phyloP scores from a whole-genome alignment of 2,113 vertebrate species.

The Garra rufa region DNA sequence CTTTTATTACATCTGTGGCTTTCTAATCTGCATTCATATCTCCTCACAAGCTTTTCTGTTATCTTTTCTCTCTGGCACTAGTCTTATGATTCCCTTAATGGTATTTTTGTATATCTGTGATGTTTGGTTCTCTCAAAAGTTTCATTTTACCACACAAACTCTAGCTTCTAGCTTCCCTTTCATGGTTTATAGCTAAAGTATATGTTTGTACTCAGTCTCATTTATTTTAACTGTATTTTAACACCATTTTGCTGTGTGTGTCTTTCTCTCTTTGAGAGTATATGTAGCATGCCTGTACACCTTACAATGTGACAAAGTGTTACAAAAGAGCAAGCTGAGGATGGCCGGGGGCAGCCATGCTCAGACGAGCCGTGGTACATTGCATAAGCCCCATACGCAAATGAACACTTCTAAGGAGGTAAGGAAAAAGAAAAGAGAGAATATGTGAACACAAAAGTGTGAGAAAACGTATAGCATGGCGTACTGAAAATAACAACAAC shows the following conservation, averaged over 20 bases:
- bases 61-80: too few relatives aligned
- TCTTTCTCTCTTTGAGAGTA: not conserved
- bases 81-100: not conserved
- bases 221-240: not conserved
- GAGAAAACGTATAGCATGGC: not conserved
- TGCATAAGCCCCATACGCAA: constrained; percentile 38
- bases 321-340: constrained; percentile 42
- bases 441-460: not conserved
- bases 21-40: not conserved
- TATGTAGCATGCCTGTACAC: constrained; percentile 9
- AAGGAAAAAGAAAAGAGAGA: not conserved
- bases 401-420: not conserved
- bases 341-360: constrained; percentile 16
- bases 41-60: not conserved
- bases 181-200: not conserved
- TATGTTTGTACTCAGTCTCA: not conserved
- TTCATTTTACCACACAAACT: not conserved
- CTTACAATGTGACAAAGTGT: constrained; percentile 31
- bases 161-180: not conserved
- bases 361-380: constrained; percentile 18
- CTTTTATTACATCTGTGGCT: not conserved
- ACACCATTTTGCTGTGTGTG: not conserved
- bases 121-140: not conserved
- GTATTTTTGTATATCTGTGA: not conserved
- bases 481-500: not conserved